A percentile compares a stretch with the other conserved stretches of the same genome.
These are phyloP conservation scores for Macroramphosus scolopax DNA, from an alignment of 2,797 vertebrate genomes.

Conservation along the genomic window DNA sequence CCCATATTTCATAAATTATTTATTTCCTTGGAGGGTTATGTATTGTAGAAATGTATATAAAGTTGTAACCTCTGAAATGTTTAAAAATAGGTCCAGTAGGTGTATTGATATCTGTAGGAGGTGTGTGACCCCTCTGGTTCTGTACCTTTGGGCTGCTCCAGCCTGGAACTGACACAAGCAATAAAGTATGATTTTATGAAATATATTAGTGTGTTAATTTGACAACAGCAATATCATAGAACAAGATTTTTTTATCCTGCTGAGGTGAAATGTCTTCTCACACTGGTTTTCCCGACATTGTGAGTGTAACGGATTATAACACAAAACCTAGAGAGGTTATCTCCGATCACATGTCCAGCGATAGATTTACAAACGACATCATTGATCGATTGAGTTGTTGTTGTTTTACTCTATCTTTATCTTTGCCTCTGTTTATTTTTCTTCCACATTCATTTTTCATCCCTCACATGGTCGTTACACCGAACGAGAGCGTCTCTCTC, in stretches of 20 bases:
- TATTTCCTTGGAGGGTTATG: too few species aligned
- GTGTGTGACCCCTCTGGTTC: slow-evolving; percentile 15
- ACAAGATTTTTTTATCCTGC: slow-evolving; percentile 1
- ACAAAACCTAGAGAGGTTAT: too few species aligned
- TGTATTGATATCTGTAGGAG: not conserved
- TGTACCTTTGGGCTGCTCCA: slow-evolving; percentile 36
- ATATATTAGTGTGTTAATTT: slow-evolving; percentile 37
- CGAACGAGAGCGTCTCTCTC: slow-evolving; percentile 31
- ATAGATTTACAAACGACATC: not conserved
- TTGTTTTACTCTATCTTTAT: slow-evolving; percentile 21
- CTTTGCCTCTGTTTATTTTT: slow-evolving; percentile 9
- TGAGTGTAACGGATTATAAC: too few species aligned
- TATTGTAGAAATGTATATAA: too few species aligned
- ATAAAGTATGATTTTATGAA: slow-evolving; percentile 43
- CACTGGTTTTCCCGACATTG: too few species aligned
- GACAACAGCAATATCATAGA: slow-evolving; percentile 20
- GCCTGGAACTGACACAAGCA: slow-evolving; percentile 39
- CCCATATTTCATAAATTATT: too few species aligned
- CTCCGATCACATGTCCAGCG: not conserved
- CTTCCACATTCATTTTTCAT: slow-evolving; percentile 12
- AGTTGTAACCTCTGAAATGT: too few species aligned
- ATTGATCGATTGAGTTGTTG: slow-evolving; percentile 4
- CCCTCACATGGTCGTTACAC: slow-evolving; percentile 16
- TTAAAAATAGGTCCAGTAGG: too few species aligned
- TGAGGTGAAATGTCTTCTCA: too few species aligned